phyloP scores from a whole-genome alignment of 2,113 vertebrate species.

The Antennarius striatus region DNA sequence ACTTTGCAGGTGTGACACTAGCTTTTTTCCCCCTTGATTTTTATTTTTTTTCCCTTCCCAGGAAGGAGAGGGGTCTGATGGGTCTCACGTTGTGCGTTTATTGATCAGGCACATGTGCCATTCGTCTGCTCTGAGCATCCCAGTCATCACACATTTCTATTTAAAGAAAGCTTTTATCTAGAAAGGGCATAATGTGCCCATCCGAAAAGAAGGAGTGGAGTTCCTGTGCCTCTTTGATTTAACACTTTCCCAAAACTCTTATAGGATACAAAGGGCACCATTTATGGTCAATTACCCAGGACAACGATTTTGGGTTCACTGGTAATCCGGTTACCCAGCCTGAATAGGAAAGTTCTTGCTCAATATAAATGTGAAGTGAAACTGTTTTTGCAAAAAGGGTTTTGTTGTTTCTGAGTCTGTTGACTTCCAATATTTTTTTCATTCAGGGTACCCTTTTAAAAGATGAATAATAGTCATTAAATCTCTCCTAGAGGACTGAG shows the following conservation, averaged over 20 bases:
- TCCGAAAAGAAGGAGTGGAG: neutral
- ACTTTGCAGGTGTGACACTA: neutral
- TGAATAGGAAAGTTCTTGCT: too few relatives aligned
- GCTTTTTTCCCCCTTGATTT: neutral
- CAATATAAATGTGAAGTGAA: too few relatives aligned
- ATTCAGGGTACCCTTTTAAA: too few relatives aligned
- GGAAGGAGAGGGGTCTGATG: neutral
- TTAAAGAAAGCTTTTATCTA: slow-evolving; percentile 55
- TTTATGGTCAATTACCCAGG: slow-evolving; percentile 24
- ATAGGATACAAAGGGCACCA: neutral
- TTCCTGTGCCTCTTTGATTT: neutral
- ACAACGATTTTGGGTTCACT: too few relatives aligned
- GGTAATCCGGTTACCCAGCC: too few relatives aligned
- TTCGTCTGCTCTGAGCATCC: slow-evolving; percentile 10
- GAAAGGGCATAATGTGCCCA: slow-evolving; percentile 41
- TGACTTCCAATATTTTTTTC: too few relatives aligned
- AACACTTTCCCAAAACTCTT: neutral
- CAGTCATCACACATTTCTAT: slow-evolving; percentile 42
- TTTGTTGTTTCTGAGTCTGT: too few relatives aligned
- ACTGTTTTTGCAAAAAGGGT: too few relatives aligned
- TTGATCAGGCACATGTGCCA: slow-evolving; percentile 39
- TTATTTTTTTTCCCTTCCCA: neutral
- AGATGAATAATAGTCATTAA: too few relatives aligned
- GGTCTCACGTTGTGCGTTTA: slow-evolving; percentile 36
- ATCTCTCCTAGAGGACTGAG: too few relatives aligned